Base-by-base conservation (phyloP, 2,888 invertebrate species). In the Thera britannica region DNA sequence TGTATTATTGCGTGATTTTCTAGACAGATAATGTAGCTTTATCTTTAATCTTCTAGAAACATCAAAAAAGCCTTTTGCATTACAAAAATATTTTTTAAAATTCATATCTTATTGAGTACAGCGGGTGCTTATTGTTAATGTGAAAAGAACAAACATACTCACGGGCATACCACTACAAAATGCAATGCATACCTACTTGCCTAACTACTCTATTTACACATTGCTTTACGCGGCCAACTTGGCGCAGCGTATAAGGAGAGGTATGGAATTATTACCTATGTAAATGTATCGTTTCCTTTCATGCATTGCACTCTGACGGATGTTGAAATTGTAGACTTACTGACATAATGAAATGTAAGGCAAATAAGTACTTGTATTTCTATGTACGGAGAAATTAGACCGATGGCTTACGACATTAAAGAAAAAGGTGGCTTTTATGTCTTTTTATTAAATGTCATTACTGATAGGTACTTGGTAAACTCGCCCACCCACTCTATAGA, bases 231-330 rank as follows among this genome's bases (percentile, higher is more conserved):
- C 49, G 52, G 41, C 41, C 8, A 49, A 38, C n/a, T 12, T 36
- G 49, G 55, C 58, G 63, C 9, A 35, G 61, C 65, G 54, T 68
- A 75, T 72, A 76, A 71, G 78, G 74, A 75, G 75, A 73, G 71
- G 71, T 68, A 78, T 73, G 68, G 67, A 65, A 72, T 76, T 67
- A 46, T 79, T 75, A 41, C 41, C 41, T 64, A 75, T 75, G 74
- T 49, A 67, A 61, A 62, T 72, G 60, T 69, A 72, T 64, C 64
- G 69, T 71, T 74, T 65, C 72, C 69, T 67, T 73, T 66, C 58
- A 67, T 54, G 65, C 67, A 54, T 63, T 51, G 23, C 69, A 67
- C 63, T 46, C 44, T 44, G 48, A 51, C 41, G 38, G 62, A 65
- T 73, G 72, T 68, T 52, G 49, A 58, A 73, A 71, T 51, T 51